These are phyloP conservation scores for Xanthostigma xanthostigma DNA, from an alignment of 2,888 invertebrate species.

Conservation along the genomic window DNA sequence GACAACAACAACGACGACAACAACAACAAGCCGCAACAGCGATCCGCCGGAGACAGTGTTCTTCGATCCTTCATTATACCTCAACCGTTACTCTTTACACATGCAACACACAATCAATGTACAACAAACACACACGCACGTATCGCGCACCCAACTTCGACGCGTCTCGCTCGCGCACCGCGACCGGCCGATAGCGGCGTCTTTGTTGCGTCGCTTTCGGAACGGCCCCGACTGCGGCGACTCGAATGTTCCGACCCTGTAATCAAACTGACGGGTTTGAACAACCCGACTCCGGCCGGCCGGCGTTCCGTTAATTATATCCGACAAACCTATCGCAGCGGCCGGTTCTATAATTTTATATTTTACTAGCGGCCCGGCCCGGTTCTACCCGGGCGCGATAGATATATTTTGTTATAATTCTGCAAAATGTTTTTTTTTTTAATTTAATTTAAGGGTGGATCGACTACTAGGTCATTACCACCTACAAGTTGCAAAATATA, in stretches of 20 bases:
- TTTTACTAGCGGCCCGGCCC: no score
- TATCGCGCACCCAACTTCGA: slow-evolving; percentile 23
- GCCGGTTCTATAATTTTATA: no score
- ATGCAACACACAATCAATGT: no score
- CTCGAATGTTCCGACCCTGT: slow-evolving; percentile 4
- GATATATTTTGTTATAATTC: no score
- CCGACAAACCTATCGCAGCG: neutral
- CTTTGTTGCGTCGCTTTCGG: slow-evolving; percentile 2
- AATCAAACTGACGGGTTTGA: slow-evolving; percentile 1
- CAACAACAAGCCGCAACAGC: neutral
- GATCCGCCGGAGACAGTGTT: neutral
- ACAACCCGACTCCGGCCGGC: neutral
- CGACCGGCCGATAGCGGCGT: slow-evolving; percentile 9
- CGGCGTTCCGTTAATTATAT: neutral
- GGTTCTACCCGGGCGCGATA: no score
- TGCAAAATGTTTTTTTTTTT: no score
- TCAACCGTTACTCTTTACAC: no score
- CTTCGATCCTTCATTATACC: slow-evolving; percentile 3
- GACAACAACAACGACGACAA: slow-evolving; percentile 3
- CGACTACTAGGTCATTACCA: no score
- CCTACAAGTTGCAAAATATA: no score
- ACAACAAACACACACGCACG: slow-evolving; percentile 14
- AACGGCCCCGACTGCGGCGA: slow-evolving; percentile 4
- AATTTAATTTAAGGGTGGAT: no score
- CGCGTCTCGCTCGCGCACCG: slow-evolving; percentile 10